Base-by-base conservation (phyloP, 2,888 invertebrate species). In the Euproctis similis region DNA sequence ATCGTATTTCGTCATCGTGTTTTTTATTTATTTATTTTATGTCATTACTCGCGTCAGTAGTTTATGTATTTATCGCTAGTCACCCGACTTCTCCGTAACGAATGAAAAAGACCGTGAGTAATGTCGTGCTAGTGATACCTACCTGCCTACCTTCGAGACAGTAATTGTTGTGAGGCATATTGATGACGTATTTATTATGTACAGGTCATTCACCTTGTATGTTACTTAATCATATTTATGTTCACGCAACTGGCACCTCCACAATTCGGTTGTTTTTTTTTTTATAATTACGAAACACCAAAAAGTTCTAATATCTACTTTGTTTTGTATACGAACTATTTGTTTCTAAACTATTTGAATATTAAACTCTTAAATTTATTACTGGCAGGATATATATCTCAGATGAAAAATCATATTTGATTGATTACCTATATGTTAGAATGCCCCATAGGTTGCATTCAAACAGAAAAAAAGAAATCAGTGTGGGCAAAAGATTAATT, bases 191-290 rank as follows among this genome's bases (percentile, higher is more conserved):
- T 40, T 27, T 44, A 39, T 45, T 48, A 39, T 34, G n/a, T n/a
- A 37, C 13, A 12, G 56, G 50, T 53, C 54, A 39, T 53, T 57
- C 46, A 52, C 45, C 51, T 50, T 29, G 5, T 34, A 28, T 18
- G 45, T 50, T 47, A 50, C 50, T 30, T 50, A 50, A 50, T 45
- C 49, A 31, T 45, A 16, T 47, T 42, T 41, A 39, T 50, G 32
- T 45, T 42, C 42, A 47, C 41, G 50, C 42, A 47, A 50, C 50
- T 50, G n/a, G 42, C 50, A 47, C 50, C 50, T 50, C 41, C 36
- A 45, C 37, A 46, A 46, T 48, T 48, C 31, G 28, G 39, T 34
- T 49, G 40, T 44, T 44, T 39, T 45, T 34, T 47, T 50, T 50
- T 42, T 34, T 42, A 50, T 45, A 32, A 24, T 50, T 46, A 42